Conservation (phyloP, 2,888 invertebrate genomes). For the Lagria hirta region DNA sequence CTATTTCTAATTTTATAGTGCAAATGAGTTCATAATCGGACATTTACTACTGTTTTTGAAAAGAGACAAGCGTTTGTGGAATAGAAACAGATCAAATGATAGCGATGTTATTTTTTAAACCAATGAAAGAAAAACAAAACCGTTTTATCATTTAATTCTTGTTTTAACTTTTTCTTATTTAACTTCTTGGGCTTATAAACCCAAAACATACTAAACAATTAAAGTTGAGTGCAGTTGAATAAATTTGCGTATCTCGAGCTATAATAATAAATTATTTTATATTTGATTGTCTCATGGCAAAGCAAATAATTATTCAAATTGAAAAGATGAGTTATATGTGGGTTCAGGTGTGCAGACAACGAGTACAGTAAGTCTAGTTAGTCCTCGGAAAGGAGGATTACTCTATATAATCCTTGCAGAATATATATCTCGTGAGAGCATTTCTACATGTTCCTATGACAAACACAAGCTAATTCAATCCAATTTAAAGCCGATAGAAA, state of each 20-base stretch:
- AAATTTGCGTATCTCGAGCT: too few species aligned
- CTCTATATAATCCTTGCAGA: conserved; percentile 30
- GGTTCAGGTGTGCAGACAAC: conserved; percentile 32
- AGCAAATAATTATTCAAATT: conserved; percentile 34
- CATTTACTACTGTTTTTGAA: too few species aligned
- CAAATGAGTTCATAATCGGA: too few species aligned
- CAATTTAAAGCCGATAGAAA: conserved; percentile 49
- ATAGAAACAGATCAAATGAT: conserved; percentile 9
- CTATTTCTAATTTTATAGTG: too few species aligned
- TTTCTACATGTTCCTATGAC: conserved; percentile 31
- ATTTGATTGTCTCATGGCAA: conserved; percentile 24
- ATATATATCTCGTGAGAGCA: conserved; percentile 32
- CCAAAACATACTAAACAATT: too few species aligned
- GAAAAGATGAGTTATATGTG: conserved; percentile 31
- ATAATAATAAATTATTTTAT: too few species aligned
- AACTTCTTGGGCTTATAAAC: too few species aligned
- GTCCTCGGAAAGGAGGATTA: conserved; percentile 34
- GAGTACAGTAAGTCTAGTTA: conserved; percentile 32
- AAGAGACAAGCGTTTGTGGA: too few species aligned
- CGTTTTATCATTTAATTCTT: too few species aligned
- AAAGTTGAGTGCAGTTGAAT: too few species aligned
- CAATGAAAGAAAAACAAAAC: not conserved
- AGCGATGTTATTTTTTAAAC: not conserved
- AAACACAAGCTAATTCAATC: conserved; percentile 46
- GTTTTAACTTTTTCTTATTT: too few species aligned